Base-by-base conservation (phyloP, 1,140 invertebrate species). In the Lordiphosa clarofinis region DNA sequence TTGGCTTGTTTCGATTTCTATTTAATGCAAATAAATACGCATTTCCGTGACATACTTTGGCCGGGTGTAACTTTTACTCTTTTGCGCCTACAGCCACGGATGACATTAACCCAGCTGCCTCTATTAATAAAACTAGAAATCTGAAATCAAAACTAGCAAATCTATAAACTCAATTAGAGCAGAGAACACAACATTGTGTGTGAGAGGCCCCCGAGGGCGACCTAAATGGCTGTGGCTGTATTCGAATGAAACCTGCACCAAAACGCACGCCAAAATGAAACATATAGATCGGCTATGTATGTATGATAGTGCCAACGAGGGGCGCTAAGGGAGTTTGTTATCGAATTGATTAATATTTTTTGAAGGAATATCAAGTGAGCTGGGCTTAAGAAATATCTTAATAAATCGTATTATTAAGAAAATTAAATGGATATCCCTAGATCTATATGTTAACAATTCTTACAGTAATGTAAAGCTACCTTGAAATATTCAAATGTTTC, bases 11-110 rank as follows among this genome's bases (percentile, higher is more conserved):
- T 82, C 78, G 78, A 84, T 82, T 84, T 82, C 76, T 76, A 82
- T 82, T 79, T 81, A 81, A 81, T 81, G 76, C 72, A 82, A 62
- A 56, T 66, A 62, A 55, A 74, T 68, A 58, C 75, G 75, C 75
- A 82, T 81, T 82, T 82, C 78, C 78, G 79, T 82, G 78, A 84
- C 78, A 82, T 70, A 82, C 78, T 69, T 82, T 52, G 63, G 19
- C 48, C 56, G n/a, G 21, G 35, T 47, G 62, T 44, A 73, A 84
- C 78, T 82, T 84, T 82, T 82, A 82, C 78, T 78, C 64, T 58
- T 58, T 21, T 59, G n/a, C 15, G 24, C 78, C 78, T 15, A 13
- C 24, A 50, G 78, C 78, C 10, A 56, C 78, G 78, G 78, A 82
- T 82, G 78, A 78, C 78, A 82, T 82, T 84, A 82, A 73, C 55